phyloP scores from a whole-genome alignment of 2,797 vertebrate genomes.

The Cossypha niveicapilla region DNA sequence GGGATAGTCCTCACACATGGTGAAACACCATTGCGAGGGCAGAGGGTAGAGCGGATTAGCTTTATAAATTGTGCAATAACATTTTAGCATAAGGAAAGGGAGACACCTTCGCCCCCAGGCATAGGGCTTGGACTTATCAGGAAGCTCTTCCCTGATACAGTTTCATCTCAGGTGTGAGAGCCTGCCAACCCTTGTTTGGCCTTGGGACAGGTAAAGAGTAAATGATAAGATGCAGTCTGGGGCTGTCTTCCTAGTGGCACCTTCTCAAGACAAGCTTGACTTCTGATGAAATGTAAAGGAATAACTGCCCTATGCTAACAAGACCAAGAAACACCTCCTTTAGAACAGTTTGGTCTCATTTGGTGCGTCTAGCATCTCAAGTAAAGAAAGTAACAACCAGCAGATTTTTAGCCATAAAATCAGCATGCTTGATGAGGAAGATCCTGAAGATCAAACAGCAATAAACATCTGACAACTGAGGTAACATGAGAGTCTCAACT shows the following conservation, averaged over 20 bases:
- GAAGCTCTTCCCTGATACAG: background rate
- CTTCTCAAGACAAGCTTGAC: background rate
- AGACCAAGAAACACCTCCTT: background rate
- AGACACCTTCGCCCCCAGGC: background rate
- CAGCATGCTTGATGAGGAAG: background rate
- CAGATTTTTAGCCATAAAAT: background rate
- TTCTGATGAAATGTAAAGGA: background rate
- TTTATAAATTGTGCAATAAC: background rate
- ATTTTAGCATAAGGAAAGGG: background rate
- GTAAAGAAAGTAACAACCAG: background rate
- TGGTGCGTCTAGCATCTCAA: background rate
- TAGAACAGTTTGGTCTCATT: background rate
- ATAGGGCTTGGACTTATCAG: background rate
- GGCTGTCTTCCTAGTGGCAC: background rate
- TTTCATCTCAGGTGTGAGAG: background rate
- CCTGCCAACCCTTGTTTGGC: conserved; percentile 1
- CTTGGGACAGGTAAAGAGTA: conserved; percentile 6
- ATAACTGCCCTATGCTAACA: background rate
- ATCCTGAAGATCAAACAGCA: background rate
- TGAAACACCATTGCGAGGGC: background rate
- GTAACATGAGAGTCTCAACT: background rate
- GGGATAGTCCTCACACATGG: background rate
- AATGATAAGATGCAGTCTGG: background rate
- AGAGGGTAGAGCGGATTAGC: background rate
- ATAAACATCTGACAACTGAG: background rate